Base-by-base conservation (phyloP, 1,140 invertebrate genomes). In the Drosophila rhopaloa region DNA sequence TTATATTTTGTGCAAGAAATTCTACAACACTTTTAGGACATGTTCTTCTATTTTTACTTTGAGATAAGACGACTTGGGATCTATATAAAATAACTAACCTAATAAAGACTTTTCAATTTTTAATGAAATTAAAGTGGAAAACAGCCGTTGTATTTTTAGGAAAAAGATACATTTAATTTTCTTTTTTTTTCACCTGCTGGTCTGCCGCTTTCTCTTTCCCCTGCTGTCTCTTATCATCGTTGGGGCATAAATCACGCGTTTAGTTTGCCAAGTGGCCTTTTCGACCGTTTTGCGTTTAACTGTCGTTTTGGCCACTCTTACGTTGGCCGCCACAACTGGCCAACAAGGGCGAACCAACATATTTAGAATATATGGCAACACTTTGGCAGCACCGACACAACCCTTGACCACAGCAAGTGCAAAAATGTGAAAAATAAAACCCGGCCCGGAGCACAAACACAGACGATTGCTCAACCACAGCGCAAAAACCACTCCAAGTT, bases 331-430 rank as follows among this genome's bases (percentile, higher is more conserved):
- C 59, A 13, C 38, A 43, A 37, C 66, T 46, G 37, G 51, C 40
- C 44, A 51, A 68, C 73, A 29, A 27, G 58, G 57, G 73, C 78
- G 62, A 72, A 67, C 84, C 84, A 78, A 88, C 84, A 89, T 88
- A 84, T 88, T 88, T 88, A 88, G 84, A 88, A 88, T 89, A 88
- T 88, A 88, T 89, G 84, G 84, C 84, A 88, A 88, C 84, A 89
- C 84, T 88, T 86, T 89, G 84, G 84, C 84, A 80, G 74, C 84
- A 81, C 76, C 63, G 76, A 74, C 84, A 88, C 83, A 86, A 79
- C 76, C 76, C 79, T 86, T 86, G 83, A 86, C 83, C 84, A 68
- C 84, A 88, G 77, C 79, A 77, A 72, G 67, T 68, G 65, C 73
- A 83, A 43, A 63, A 55, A 53, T 53, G 61, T 51, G 67, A 59